Conservation (phyloP, 2,888 invertebrate species). For the Esperia sulphurella region DNA sequence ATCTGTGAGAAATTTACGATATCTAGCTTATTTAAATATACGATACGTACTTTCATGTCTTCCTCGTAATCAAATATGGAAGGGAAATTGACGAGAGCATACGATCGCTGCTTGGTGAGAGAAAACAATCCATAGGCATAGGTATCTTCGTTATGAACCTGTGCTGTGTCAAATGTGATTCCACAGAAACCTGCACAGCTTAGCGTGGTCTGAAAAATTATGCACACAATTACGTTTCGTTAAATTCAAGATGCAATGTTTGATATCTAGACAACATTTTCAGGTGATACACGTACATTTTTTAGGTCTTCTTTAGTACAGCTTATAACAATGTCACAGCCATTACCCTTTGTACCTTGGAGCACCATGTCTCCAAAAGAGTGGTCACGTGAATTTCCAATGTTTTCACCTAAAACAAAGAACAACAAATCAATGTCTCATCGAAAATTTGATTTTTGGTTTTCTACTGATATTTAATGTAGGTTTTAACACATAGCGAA, state of each 20-base stretch:
- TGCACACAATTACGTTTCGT: not conserved
- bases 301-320: conserved; percentile 36
- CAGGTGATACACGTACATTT: conserved; percentile 33
- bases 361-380: conserved; percentile 33
- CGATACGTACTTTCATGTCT: conserved; percentile 1
- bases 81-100: conserved; percentile 27
- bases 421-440: no score
- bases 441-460: no score
- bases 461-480: no score
- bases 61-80: conserved; percentile 25
- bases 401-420: conserved; percentile 21
- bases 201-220: conserved; percentile 22
- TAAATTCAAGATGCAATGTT: not conserved
- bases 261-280: not conserved
- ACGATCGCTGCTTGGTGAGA: conserved; percentile 22
- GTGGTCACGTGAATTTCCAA: conserved; percentile 45
- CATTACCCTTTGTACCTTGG: conserved; percentile 23
- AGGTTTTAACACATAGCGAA: no score
- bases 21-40: no score
- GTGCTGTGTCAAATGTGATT: conserved; percentile 27
- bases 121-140: conserved; percentile 30
- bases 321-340: conserved; percentile 39
- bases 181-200: conserved; percentile 24
- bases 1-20: no score
- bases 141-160: conserved; percentile 28